Percentiles rank a stretch among this genome's conserved stretches.
These are phyloP conservation scores for Phodopus roborovskii DNA, from an alignment of 2,113 vertebrate genomes.

Conservation along the genomic window DNA sequence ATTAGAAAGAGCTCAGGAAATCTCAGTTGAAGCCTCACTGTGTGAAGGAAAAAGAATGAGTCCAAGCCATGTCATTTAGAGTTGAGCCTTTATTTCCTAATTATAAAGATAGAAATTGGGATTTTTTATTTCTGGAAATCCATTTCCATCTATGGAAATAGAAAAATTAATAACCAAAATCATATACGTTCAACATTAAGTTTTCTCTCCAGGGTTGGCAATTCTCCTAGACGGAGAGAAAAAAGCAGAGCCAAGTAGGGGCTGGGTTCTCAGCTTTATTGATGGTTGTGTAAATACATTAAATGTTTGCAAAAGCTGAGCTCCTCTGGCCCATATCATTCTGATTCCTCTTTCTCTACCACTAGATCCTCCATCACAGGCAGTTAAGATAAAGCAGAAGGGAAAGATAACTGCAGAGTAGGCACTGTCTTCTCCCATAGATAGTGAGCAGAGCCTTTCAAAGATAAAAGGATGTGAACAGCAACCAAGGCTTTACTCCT, in stretches of 20 bases:
- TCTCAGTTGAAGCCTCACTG: neutral
- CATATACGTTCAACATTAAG: neutral
- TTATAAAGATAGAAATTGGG: neutral
- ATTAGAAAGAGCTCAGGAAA: neutral
- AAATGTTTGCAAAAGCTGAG: neutral
- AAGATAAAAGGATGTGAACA: neutral
- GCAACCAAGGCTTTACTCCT: neutral
- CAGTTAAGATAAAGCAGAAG: neutral
- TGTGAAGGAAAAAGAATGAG: neutral
- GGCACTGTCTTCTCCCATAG: neutral
- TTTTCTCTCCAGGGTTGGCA: neutral
- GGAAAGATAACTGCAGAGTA: neutral
- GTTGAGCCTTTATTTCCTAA: neutral
- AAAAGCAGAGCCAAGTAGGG: neutral
- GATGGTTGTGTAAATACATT: too few species aligned
- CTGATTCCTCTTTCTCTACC: neutral
- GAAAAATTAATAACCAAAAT: neutral
- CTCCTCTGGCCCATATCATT: neutral
- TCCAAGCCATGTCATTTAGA: neutral
- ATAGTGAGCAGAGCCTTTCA: neutral
- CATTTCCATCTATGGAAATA: neutral
- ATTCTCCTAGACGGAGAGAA: neutral
- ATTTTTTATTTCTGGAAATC: slow-evolving; percentile 25
- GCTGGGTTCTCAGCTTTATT: neutral
- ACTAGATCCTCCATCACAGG: neutral